Evolutionary conservation across 2,797 vertebrate genomes (phyloP).

Genomic region (Sebastes reedi): DNA sequence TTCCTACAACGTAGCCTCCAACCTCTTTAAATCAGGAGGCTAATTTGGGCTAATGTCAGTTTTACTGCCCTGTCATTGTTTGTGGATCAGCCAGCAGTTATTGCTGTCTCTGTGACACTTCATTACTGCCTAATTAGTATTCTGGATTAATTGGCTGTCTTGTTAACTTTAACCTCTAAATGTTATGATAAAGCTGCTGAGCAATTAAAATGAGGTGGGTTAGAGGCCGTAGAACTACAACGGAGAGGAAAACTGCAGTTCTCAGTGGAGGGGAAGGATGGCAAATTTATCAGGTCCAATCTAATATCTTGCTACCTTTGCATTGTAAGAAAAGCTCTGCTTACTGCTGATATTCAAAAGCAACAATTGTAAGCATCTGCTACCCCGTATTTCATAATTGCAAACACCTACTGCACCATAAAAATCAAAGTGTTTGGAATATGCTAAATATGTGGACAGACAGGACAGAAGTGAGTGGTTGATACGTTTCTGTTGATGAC

Average conservation of each 20-base stretch:
- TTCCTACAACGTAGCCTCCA: constrained; percentile 47
- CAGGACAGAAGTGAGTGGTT: too few relatives aligned
- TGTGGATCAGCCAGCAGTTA: constrained; percentile 70
- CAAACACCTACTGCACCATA: background rate
- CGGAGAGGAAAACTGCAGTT: constrained; percentile 7
- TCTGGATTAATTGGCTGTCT: constrained; percentile 77
- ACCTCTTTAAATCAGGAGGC: constrained; percentile 59
- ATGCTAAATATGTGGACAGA: background rate
- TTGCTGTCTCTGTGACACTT: constrained; percentile 60
- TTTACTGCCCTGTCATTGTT: constrained; percentile 67
- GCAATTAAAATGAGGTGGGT: constrained; percentile 66
- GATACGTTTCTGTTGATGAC: too few relatives aligned
- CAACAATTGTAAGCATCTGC: background rate
- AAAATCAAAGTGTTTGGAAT: background rate
- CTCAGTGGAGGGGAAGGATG: background rate
- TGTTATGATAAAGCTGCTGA: constrained; percentile 73
- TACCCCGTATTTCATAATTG: too few relatives aligned
- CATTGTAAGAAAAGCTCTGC: background rate
- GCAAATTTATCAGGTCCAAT: background rate
- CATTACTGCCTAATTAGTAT: constrained; percentile 76
- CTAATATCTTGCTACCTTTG: background rate
- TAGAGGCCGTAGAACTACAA: constrained; percentile 28
- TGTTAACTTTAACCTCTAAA: constrained; percentile 80
- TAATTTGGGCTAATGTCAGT: constrained; percentile 66
- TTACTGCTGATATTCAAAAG: background rate